Base-by-base conservation (phyloP, 2,113 vertebrate species). In the Etheostoma spectabile region DNA sequence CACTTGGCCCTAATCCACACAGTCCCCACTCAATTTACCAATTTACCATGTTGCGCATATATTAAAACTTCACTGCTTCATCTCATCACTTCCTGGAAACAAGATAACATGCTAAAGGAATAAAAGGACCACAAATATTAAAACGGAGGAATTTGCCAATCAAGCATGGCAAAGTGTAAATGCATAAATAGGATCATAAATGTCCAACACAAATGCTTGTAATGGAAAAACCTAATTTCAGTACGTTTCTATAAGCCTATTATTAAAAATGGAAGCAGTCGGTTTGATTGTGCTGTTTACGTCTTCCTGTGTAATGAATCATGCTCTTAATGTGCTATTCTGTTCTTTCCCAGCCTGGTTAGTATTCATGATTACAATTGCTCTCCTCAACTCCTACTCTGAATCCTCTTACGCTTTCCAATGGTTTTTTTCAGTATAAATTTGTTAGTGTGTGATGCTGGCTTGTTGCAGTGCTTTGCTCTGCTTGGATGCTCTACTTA, bases 161-260 rank as follows among this genome's bases (percentile, higher is more conserved):
- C 61, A 76, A 51, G 79, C 21, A 71, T 3, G 15, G 45, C 24
- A 8, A 61, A 53, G 62, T 67, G 53, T 57, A 78, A 85, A 85
- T 75, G 70, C 75, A 60, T 19, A 87, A 88, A 90, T 72, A 13
- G 74, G 87, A 91, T 88, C 74, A 86, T 49, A 85, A 82, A 83
- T 84, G 80, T 86, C 74, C 71, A 66, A 82, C 77, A 74, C 53
- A 79, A 72, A 66, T 45, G 45, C 57, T 71, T 55, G 63, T 84
- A 52, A 88, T 80, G 27, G 51, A 53, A 91, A 88, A 89, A 84
- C 52, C 80, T 74, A 60, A 72, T 89, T 89, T 80, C 52, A 16
- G 70, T 51, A 30, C 77, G 52, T 86, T 84, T 69, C 21, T 45
- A 19, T 82, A 46, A 87, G 79, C 72, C 51, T 82, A 52, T 88